Conservation (phyloP, 1,140 invertebrate genomes). For the Bombus consobrinus region DNA sequence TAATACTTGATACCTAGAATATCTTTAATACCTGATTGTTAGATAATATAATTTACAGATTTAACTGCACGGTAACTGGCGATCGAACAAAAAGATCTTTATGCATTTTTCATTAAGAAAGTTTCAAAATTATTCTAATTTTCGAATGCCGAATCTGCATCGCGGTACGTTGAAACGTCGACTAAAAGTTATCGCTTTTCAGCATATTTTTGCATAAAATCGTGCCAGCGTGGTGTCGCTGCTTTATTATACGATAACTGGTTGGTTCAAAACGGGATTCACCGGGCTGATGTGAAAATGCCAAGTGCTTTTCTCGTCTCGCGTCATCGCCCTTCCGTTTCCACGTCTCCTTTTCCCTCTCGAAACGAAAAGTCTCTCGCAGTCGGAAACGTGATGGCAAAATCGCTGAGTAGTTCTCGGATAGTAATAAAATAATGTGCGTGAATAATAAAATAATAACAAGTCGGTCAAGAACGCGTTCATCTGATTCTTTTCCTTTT, state of each 20-base stretch:
- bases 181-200: conserved; percentile 52
- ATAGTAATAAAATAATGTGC: neutral
- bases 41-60: too few species aligned
- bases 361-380: neutral
- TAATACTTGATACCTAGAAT: too few species aligned
- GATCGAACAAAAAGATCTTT: neutral
- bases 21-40: too few species aligned
- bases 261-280: conserved; percentile 35
- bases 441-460: neutral
- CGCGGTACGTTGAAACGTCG: conserved; percentile 1
- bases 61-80: too few species aligned
- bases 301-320: conserved; percentile 24
- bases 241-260: conserved; percentile 60
- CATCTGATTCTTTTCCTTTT: rapidly evolving
- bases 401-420: neutral
- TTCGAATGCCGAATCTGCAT: conserved; percentile 50
- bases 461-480: too few species aligned
- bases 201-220: conserved; percentile 65
- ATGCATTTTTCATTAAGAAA: conserved; percentile 14
- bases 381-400: neutral
- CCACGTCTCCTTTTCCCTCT: too few species aligned
- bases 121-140: conserved; percentile 46
- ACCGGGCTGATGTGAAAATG: conserved; percentile 33
- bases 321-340: neutral
- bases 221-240: conserved; percentile 25